These are phyloP conservation scores for Electrophaes corylata DNA, from an alignment of 2,888 invertebrate genomes.

Conservation along the genomic window DNA sequence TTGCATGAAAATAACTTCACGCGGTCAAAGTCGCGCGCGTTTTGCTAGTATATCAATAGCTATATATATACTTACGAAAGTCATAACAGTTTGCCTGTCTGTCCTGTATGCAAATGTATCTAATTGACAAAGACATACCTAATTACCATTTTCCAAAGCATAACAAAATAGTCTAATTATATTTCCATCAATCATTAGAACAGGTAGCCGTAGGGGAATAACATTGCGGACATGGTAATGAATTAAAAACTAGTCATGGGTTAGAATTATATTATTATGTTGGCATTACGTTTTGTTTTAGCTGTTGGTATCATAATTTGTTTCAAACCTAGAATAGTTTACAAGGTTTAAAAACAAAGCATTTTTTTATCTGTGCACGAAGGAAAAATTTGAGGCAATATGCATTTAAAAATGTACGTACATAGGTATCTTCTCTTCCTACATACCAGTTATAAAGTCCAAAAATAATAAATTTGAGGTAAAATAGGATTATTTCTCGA, in stretches of 20 bases:
- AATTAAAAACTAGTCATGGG: conserved; percentile 5
- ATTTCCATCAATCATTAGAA: conserved; percentile 15
- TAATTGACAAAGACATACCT: neutral
- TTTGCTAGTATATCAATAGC: too few relatives aligned
- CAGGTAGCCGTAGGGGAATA: conserved; percentile 17
- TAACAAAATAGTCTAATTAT: conserved; percentile 18
- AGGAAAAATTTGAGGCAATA: too few relatives aligned
- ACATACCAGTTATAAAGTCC: too few relatives aligned
- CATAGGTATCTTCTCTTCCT: too few relatives aligned
- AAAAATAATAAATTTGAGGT: too few relatives aligned
- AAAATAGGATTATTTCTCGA: too few relatives aligned
- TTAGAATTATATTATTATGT: conserved; percentile 6
- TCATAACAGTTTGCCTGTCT: neutral
- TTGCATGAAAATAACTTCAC: too few relatives aligned
- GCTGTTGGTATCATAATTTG: neutral
- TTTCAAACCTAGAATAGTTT: neutral
- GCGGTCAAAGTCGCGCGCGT: too few relatives aligned
- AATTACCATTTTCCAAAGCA: conserved; percentile 17
- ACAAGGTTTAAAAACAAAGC: too few relatives aligned
- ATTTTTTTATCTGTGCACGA: too few relatives aligned
- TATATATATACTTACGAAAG: too few relatives aligned
- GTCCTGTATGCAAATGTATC: neutral
- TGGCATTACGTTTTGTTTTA: neutral
- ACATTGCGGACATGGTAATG: conserved; percentile 14
- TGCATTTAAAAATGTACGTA: too few relatives aligned